Evolutionary conservation across 2,113 vertebrate genomes (phyloP).

Genomic region (Hemibagrus wyckioides): DNA sequence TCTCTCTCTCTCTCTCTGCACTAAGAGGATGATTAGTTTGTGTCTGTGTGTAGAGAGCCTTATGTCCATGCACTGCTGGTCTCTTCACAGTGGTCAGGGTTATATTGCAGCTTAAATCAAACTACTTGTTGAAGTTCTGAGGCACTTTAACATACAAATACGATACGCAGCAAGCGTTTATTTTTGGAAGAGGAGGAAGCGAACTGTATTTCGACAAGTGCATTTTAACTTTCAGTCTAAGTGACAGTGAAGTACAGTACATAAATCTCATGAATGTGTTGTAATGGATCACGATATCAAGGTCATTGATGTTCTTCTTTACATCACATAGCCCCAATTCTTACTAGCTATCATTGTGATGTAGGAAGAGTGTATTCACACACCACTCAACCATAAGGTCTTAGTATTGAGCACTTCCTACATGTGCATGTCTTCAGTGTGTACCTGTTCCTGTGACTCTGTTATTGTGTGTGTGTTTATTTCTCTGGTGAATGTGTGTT

Average conservation of each 20-base stretch:
- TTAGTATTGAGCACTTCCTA: background rate
- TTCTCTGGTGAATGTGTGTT: constrained; percentile 23
- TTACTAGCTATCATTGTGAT: background rate
- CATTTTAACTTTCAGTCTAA: background rate
- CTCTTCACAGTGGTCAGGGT: background rate
- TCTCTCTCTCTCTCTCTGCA: constrained; percentile 7
- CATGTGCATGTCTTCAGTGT: background rate
- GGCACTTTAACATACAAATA: background rate
- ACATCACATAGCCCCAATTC: background rate
- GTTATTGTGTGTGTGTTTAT: background rate
- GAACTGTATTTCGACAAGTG: background rate
- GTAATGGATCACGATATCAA: background rate
- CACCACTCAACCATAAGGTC: background rate
- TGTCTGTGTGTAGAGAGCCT: background rate
- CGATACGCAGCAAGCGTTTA: background rate
- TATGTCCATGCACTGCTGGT: background rate
- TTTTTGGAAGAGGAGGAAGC: background rate
- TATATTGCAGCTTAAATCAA: background rate
- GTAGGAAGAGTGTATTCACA: background rate
- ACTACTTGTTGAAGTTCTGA: background rate
- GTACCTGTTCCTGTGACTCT: background rate
- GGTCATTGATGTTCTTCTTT: background rate
- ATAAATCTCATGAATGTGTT: background rate
- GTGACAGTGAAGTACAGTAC: background rate
- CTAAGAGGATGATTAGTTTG: background rate